phyloP scores from a whole-genome alignment of 2,888 invertebrate genomes.

The Scaptomyza caliginosa region DNA sequence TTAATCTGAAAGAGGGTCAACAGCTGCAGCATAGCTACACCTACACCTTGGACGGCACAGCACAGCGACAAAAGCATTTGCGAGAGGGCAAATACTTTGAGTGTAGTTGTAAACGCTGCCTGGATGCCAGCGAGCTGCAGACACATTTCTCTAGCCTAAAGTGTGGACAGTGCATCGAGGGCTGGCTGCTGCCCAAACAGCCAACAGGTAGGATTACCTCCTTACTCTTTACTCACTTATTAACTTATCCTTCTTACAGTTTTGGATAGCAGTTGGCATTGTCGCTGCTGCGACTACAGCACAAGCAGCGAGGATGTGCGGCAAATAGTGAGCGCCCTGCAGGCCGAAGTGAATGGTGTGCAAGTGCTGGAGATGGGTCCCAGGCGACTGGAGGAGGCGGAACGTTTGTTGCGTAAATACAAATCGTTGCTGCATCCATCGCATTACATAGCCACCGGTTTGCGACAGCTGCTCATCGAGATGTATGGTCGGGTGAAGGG shows the following conservation, averaged over 20 bases:
- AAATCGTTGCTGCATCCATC: conserved; percentile 90
- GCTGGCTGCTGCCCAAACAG: conserved; percentile 87
- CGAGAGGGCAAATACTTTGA: conserved; percentile 91
- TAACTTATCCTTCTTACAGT: conserved; percentile 45
- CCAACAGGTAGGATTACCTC: conserved; percentile 86
- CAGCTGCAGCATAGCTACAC: conserved; percentile 91
- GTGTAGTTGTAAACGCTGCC: conserved; percentile 90
- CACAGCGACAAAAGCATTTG: conserved; percentile 88
- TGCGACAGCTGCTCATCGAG: conserved; percentile 89
- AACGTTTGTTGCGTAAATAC: conserved; percentile 87
- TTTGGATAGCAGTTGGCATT: conserved; percentile 78
- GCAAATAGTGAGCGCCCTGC: conserved; percentile 87
- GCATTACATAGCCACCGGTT: conserved; percentile 88
- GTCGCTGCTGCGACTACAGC: conserved; percentile 87
- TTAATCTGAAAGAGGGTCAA: conserved; percentile 87
- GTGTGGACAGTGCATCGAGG: conserved; percentile 91
- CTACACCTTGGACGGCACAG: conserved; percentile 89
- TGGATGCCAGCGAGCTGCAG: conserved; percentile 91
- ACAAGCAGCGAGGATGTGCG: conserved; percentile 87
- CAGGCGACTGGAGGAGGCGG: conserved; percentile 87
- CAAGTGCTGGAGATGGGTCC: conserved; percentile 86
- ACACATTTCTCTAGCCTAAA: conserved; percentile 91
- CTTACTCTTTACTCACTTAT: neutral
- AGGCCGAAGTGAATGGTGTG: conserved; percentile 88
- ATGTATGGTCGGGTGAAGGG: conserved; percentile 91